phyloP scores from a whole-genome alignment of 1,140 invertebrate species.

The Nebria ingens region DNA sequence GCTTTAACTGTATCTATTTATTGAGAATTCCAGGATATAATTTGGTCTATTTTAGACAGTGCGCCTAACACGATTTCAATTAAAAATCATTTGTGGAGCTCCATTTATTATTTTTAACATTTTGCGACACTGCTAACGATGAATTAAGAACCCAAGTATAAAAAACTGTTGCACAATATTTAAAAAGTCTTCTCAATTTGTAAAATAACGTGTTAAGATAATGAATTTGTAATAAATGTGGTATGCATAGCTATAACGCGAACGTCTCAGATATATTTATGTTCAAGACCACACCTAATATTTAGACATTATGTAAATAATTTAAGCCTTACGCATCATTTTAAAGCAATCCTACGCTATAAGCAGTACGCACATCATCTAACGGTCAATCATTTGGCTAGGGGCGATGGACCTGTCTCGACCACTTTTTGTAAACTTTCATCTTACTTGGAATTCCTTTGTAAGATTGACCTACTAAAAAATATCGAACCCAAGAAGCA shows the following conservation, averaged over 20 bases:
- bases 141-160: neutral
- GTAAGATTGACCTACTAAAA: slow-evolving; percentile 2
- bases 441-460: slow-evolving; percentile 7
- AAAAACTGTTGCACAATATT: neutral
- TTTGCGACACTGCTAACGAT: too few relatives aligned
- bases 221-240: neutral
- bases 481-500: neutral
- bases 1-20: too few relatives aligned
- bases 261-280: neutral
- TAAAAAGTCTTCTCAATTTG: neutral
- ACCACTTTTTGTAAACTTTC: slow-evolving; percentile 8
- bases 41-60: too few relatives aligned
- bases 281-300: neutral
- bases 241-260: neutral
- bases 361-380: neutral
- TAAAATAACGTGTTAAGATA: neutral
- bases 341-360: neutral
- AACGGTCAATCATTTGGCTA: slow-evolving; percentile 5
- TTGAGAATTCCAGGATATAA: too few relatives aligned
- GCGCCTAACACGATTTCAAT: too few relatives aligned
- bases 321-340: neutral
- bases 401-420: neutral
- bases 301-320: slow-evolving; percentile 2
- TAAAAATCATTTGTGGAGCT: too few relatives aligned
- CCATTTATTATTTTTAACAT: neutral